These are phyloP conservation scores for Tubiluchus corallicola DNA, from an alignment of 2,888 invertebrate genomes.

Conservation along the genomic window DNA sequence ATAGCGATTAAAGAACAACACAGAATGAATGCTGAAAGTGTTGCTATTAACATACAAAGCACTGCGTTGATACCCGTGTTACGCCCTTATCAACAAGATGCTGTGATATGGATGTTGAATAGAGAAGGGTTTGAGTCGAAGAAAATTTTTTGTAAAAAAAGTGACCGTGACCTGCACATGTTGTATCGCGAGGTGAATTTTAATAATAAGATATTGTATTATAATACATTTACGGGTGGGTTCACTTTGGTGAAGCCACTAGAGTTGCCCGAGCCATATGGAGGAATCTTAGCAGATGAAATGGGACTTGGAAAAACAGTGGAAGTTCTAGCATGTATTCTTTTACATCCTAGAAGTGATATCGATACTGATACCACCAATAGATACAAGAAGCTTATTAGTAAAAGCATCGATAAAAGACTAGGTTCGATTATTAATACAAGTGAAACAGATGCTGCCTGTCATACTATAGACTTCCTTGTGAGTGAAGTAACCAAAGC, in stretches of 20 bases:
- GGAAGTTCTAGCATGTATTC: conserved; percentile 46
- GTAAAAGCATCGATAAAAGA: no score
- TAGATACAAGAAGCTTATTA: no score
- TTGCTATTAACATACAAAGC: conserved; percentile 20
- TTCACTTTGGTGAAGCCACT: conserved; percentile 28
- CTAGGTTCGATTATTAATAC: no score
- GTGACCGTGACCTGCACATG: no score
- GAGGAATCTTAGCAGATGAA: conserved; percentile 57
- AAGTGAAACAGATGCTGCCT: no score
- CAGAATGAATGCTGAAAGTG: no score
- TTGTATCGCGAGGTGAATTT: not conserved
- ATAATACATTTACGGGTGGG: conserved; percentile 19
- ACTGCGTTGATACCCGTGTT: conserved; percentile 40
- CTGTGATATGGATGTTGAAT: conserved; percentile 47
- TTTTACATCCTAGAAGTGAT: conserved; percentile 34
- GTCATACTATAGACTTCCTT: no score
- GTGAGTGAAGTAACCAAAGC: no score
- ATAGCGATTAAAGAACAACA: no score
- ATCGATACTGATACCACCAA: no score
- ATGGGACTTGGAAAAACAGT: conserved; percentile 67
- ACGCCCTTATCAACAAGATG: conserved; percentile 43
- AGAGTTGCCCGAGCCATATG: conserved; percentile 30
- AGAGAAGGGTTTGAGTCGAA: conserved; percentile 32
- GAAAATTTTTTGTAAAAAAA: no score
- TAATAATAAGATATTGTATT: not conserved